Conservation (phyloP, 2,888 invertebrate species). For the Automeris io region DNA sequence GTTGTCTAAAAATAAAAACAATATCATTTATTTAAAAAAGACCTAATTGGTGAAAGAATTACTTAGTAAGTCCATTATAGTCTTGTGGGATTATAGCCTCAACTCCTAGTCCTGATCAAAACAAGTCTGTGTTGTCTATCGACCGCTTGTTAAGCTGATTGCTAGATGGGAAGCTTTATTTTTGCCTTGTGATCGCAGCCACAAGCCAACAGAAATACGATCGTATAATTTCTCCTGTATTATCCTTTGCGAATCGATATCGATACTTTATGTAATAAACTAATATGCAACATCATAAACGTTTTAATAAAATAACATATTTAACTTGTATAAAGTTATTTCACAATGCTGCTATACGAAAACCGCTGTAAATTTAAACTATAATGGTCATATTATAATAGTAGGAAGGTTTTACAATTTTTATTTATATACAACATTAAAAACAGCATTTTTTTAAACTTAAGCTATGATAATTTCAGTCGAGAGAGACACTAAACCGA, state of each 20-base stretch:
- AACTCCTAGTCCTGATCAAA: not conserved
- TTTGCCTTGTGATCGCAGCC: constrained; percentile 45
- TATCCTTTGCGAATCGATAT: too few species aligned
- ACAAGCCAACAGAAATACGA: constrained; percentile 6
- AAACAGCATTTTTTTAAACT: not conserved
- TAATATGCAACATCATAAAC: too few species aligned
- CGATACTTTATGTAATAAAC: too few species aligned
- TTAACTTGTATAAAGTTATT: too few species aligned
- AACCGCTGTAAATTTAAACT: too few species aligned
- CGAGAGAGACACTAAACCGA: too few species aligned
- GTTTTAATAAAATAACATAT: too few species aligned
- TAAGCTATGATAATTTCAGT: too few species aligned
- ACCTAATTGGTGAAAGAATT: not conserved
- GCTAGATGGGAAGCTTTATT: constrained; percentile 53
- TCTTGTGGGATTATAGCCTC: not conserved
- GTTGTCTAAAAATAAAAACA: too few species aligned
- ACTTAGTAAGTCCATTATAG: not conserved
- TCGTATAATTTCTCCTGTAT: constrained; percentile 12
- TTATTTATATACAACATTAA: not conserved
- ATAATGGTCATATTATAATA: too few species aligned
- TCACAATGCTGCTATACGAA: too few species aligned
- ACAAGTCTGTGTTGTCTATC: constrained; percentile 46
- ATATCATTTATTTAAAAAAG: too few species aligned
- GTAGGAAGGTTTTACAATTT: not conserved
- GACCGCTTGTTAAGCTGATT: constrained; percentile 64